Evolutionary conservation across 2,888 invertebrate species (phyloP).

Genomic region (Pemphredon lugubris): DNA sequence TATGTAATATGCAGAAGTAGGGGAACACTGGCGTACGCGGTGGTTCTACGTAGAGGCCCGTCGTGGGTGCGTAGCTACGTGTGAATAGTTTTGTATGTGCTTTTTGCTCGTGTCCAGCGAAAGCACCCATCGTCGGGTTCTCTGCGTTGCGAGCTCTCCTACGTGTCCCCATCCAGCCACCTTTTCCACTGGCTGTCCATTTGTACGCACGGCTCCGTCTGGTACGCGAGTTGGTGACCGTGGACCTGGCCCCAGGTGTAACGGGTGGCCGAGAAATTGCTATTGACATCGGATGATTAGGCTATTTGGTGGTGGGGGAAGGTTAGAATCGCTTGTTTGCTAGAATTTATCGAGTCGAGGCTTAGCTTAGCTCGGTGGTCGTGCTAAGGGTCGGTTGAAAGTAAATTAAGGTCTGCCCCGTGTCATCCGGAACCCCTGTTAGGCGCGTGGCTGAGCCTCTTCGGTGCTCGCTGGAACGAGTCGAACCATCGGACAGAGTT

Average conservation of each 20-base stretch:
- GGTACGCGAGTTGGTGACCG: slow-evolving; percentile 2
- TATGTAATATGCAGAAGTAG: slow-evolving; percentile 36
- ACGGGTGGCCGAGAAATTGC: background rate
- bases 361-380: too few relatives aligned
- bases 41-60: background rate
- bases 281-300: too few relatives aligned
- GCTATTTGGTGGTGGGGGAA: background rate
- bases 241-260: background rate
- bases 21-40: background rate
- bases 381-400: too few relatives aligned
- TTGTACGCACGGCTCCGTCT: slow-evolving; percentile 1
- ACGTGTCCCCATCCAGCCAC: background rate
- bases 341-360: too few relatives aligned
- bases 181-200: background rate
- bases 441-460: too few relatives aligned
- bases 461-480: too few relatives aligned
- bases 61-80: background rate
- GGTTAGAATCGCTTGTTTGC: background rate
- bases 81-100: slow-evolving; percentile 39
- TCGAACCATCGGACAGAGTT: too few relatives aligned
- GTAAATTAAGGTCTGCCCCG: too few relatives aligned
- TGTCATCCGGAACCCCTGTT: too few relatives aligned
- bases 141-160: background rate
- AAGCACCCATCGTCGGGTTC: slow-evolving; percentile 13
- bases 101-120: slow-evolving; percentile 28